These are phyloP conservation scores for Drosophila insularis DNA, from an alignment of 1,140 invertebrate species.

Conservation along the genomic window DNA sequence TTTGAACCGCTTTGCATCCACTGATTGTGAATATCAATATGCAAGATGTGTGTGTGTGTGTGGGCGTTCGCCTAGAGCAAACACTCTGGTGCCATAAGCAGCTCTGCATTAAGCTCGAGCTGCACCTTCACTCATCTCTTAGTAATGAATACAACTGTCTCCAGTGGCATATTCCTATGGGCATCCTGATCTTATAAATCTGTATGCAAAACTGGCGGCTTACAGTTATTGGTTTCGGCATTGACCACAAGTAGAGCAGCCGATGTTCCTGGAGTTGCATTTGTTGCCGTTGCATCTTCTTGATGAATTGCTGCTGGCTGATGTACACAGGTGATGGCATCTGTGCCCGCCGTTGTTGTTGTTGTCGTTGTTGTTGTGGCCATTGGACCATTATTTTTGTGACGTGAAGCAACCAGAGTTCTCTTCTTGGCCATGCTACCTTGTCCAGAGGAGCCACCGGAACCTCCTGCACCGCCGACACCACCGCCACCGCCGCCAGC, in stretches of 20 bases:
- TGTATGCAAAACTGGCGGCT: slow-evolving; percentile 74
- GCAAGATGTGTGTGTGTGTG: not conserved
- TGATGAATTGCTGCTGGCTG: slow-evolving; percentile 9
- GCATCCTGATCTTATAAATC: slow-evolving; percentile 74
- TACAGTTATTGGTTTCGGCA: slow-evolving; percentile 63
- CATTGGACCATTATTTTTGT: slow-evolving; percentile 64
- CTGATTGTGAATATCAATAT: slow-evolving; percentile 57
- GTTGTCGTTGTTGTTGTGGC: slow-evolving; percentile 62
- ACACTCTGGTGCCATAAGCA: slow-evolving; percentile 44
- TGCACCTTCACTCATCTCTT: slow-evolving; percentile 55
- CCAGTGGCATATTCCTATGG: slow-evolving; percentile 46
- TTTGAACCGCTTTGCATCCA: slow-evolving; percentile 2
- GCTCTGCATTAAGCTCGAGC: slow-evolving; percentile 31
- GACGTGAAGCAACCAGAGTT: slow-evolving; percentile 21
- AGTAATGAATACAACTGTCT: slow-evolving; percentile 72
- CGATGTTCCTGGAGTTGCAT: slow-evolving; percentile 17
- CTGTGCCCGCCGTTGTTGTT: slow-evolving; percentile 57
- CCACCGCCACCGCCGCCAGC: slow-evolving; percentile 29
- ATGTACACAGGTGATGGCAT: slow-evolving; percentile 58
- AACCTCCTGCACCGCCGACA: not conserved
- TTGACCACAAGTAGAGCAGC: slow-evolving; percentile 52
- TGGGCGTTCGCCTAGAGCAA: slow-evolving; percentile 39
- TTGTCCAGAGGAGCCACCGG: not conserved
- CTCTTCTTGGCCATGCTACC: slow-evolving; percentile 46
- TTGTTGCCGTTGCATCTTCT: slow-evolving; percentile 1